These are phyloP conservation scores for Conomelus anceps DNA, from an alignment of 2,888 invertebrate species.

Conservation along the genomic window DNA sequence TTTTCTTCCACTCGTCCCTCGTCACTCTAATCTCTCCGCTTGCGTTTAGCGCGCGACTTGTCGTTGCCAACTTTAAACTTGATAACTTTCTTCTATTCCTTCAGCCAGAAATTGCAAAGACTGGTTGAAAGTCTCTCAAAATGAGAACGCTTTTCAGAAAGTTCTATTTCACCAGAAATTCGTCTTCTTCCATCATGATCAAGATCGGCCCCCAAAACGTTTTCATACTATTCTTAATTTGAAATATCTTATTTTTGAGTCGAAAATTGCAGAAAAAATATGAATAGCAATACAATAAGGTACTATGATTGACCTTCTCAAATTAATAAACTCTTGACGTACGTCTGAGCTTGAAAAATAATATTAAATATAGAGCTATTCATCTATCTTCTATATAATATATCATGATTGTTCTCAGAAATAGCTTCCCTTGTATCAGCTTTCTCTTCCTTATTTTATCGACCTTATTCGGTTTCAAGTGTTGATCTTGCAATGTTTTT, in stretches of 20 bases:
- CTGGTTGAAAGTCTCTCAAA: not conserved
- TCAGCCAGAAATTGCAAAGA: not conserved
- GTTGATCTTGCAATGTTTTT: too few species aligned
- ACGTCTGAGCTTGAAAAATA: too few species aligned
- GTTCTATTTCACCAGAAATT: not conserved
- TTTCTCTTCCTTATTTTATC: too few species aligned
- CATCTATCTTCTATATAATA: too few species aligned
- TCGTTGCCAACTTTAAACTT: slow-evolving; percentile 2
- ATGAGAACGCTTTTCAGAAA: not conserved
- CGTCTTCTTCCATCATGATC: not conserved
- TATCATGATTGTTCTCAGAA: too few species aligned
- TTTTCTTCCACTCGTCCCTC: not conserved
- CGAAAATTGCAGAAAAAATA: too few species aligned
- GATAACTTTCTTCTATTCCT: not conserved
- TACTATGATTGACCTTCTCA: too few species aligned
- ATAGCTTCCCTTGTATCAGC: too few species aligned
- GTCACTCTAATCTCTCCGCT: not conserved
- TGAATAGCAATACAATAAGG: too few species aligned
- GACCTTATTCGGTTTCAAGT: too few species aligned
- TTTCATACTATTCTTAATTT: not conserved
- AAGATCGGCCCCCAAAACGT: not conserved
- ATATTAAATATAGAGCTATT: too few species aligned
- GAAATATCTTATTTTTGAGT: not conserved
- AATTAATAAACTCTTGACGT: too few species aligned
- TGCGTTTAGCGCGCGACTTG: not conserved